Base-by-base conservation (phyloP, 1,140 invertebrate species). In the Trachelipus rathkii region DNA sequence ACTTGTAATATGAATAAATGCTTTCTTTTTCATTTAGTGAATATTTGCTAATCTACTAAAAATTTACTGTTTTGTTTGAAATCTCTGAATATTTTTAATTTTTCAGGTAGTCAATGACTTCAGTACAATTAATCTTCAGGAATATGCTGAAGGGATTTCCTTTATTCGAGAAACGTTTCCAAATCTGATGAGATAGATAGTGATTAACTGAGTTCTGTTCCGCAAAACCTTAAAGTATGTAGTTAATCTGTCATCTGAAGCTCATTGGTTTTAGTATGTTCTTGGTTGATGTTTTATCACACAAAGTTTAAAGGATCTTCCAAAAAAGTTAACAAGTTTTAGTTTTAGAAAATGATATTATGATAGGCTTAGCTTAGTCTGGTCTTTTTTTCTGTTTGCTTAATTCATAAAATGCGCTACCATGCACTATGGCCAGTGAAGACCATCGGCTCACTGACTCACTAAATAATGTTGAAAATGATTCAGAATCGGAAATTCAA, bases 371-470 rank as follows among this genome's bases (percentile, higher is more conserved):
- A 33, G 33, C 33, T 33, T 33, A 33, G 33, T 33, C 33, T 33
- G 33, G 33, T 33, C 33, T 33, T 33, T 33, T 33, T 33, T 33
- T 33, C 33, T 33, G 6, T 33, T 33, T 3, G 33, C 33, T 33
- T 33, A 33, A 33, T 33, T 33, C 33, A 33, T 33, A 60, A 60
- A 15, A 60, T 60, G 50, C 50, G 19, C 19, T 60, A 19, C 50
- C 11, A 60, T 60, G 50, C 50, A 60, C 50, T 60, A 60, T 60
- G 50, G 50, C 50, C 50, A 60, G 50, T 60, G 50, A 60, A 60
- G 19, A 60, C 2, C 50, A 60, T 15, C 19, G 50, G 4, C 19
- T 60, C 11, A 60, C 50, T 60, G 50, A 60, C 50, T 19, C 19
- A 3, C 19, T 60, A 15, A 60, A 19, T 8, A 60, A 60, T 15